A percentile compares a stretch with the other conserved stretches of the same genome.
These are phyloP conservation scores for Percopsis transmontana DNA, from an alignment of 2,113 vertebrate species.

Conservation along the genomic window DNA sequence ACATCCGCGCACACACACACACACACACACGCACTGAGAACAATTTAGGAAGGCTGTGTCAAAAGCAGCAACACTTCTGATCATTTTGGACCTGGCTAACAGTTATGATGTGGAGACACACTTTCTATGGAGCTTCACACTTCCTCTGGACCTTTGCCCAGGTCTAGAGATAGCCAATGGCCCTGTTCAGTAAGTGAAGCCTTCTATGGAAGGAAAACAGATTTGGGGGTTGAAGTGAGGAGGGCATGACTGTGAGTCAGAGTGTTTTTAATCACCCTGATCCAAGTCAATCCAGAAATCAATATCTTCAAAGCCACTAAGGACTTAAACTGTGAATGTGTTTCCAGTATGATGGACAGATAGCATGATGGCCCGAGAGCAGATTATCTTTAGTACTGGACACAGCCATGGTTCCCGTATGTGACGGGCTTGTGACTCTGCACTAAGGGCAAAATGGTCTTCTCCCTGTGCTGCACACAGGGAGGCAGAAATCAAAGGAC, in stretches of 20 bases:
- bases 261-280: too few species aligned
- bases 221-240: too few species aligned
- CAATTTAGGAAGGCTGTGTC: not conserved
- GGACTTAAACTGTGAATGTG: not conserved
- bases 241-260: too few species aligned
- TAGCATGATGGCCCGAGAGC: not conserved
- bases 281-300: too few species aligned
- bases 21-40: not conserved
- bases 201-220: too few species aligned
- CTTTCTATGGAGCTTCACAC: not conserved
- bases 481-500: too few species aligned
- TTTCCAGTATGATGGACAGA: not conserved
- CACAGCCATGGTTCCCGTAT: not conserved
- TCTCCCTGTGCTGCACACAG: too few species aligned
- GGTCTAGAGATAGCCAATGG: not conserved
- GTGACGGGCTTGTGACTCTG: not conserved
- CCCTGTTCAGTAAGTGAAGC: too few species aligned
- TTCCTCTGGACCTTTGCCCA: not conserved
- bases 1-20: not conserved
- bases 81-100: slow-evolving; percentile 8
- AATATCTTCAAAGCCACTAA: not conserved
- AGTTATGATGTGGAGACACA: not conserved
- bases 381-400: not conserved
- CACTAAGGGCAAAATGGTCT: too few species aligned
- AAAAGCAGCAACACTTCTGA: slow-evolving; percentile 1